A percentile compares a stretch with the other conserved stretches of the same genome.
Conservation (phyloP, 2,888 invertebrate species). For the Psylliodes chrysocephalus region DNA sequence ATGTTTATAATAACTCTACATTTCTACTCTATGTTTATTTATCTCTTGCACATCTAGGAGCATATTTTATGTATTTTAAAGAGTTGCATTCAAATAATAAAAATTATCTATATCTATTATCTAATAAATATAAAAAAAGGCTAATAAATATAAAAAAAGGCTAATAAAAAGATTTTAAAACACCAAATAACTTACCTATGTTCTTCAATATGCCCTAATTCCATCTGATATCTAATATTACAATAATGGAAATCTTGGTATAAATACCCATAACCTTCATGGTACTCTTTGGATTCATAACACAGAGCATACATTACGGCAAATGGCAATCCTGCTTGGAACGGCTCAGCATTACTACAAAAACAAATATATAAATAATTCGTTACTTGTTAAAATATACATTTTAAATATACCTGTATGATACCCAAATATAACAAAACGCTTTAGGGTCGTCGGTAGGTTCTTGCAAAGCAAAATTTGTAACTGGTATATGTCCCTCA, state of each 20-base stretch:
- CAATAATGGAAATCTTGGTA: constrained; percentile 73
- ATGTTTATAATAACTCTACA: too few species aligned
- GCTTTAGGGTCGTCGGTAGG: constrained; percentile 94
- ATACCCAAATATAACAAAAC: constrained; percentile 88
- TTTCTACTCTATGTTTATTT: too few species aligned
- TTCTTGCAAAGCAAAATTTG: constrained; percentile 75
- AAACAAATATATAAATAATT: too few species aligned
- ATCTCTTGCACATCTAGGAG: too few species aligned
- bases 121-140: too few species aligned
- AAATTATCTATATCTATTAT: too few species aligned
- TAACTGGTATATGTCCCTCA: constrained; percentile 71
- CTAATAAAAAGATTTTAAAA: too few species aligned
- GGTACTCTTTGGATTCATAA: constrained; percentile 74
- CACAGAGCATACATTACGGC: constrained; percentile 82
- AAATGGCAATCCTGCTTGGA: constrained; percentile 69
- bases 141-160: too few species aligned
- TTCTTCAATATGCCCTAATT: constrained; percentile 60
- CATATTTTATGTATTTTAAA: too few species aligned
- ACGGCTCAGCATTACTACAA: constrained; percentile 65
- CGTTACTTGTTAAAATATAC: neutral
- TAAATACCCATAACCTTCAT: constrained; percentile 70
- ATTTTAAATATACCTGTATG: constrained; percentile 60
- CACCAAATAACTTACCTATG: constrained; percentile 14
- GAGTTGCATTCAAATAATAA: too few species aligned
- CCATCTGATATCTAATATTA: constrained; percentile 70